These are phyloP conservation scores for Laterallus jamaicensis DNA, from an alignment of 2,113 vertebrate genomes.

Conservation along the genomic window DNA sequence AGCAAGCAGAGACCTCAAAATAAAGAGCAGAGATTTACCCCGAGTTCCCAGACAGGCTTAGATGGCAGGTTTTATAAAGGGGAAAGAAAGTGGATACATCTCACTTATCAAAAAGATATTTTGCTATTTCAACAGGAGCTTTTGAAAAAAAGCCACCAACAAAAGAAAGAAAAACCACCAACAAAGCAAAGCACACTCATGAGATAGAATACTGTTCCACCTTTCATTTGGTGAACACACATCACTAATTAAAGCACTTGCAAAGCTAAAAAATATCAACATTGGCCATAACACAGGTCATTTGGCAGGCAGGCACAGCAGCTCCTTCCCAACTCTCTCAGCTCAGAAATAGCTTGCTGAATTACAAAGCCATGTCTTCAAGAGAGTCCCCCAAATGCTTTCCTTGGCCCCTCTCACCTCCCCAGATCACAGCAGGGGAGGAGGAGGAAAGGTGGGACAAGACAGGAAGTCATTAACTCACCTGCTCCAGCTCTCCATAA, in stretches of 20 bases:
- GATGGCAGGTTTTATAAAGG: background rate
- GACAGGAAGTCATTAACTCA: background rate
- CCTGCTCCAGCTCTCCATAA: background rate
- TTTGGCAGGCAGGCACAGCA: background rate
- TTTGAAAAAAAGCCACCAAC: background rate
- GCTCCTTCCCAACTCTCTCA: background rate
- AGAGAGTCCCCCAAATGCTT: background rate
- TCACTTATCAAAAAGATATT: background rate
- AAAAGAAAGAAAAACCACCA: background rate
- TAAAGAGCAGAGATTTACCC: background rate
- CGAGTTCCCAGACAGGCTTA: background rate
- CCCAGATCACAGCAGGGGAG: background rate
- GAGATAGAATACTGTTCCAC: background rate
- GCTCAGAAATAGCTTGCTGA: background rate
- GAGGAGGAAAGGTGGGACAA: background rate
- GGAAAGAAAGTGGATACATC: background rate
- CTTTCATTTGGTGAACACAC: background rate
- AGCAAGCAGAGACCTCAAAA: background rate
- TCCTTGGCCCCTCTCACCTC: background rate
- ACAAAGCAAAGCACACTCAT: too few species aligned
- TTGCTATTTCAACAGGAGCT: background rate
- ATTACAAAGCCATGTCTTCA: background rate
- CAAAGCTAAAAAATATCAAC: background rate
- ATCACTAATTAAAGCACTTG: background rate
- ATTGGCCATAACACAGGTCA: background rate